These are phyloP conservation scores for Chauna torquata DNA, from an alignment of 2,113 vertebrate genomes.

Conservation along the genomic window DNA sequence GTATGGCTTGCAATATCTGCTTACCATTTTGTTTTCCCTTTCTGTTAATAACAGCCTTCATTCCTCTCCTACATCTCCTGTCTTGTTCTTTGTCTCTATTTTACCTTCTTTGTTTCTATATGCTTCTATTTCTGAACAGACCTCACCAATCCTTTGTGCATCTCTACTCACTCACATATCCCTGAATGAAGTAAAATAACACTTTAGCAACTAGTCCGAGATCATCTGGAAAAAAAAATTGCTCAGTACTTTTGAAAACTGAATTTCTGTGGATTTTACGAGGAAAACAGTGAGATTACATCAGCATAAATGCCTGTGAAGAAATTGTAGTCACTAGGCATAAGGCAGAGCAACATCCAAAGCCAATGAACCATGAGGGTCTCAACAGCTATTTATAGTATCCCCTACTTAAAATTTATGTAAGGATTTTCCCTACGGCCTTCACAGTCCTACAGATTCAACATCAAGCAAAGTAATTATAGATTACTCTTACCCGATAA, in stretches of 20 bases:
- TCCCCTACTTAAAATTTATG: conserved; percentile 51
- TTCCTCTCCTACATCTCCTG: background rate
- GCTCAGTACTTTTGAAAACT: background rate
- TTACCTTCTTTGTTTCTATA: background rate
- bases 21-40: background rate
- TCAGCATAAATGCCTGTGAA: conserved; percentile 7
- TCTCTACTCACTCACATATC: background rate
- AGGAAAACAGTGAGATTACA: background rate
- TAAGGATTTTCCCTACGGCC: conserved; percentile 45
- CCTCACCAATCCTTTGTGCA: background rate
- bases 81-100: background rate
- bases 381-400: conserved; percentile 45
- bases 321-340: conserved; percentile 24
- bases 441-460: conserved; percentile 38
- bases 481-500: conserved; percentile 83
- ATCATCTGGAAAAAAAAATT: background rate
- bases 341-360: conserved; percentile 45
- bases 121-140: background rate
- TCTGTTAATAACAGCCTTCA: background rate
- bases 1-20: background rate
- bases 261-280: background rate
- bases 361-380: conserved; percentile 50
- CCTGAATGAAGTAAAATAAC: background rate
- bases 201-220: background rate
- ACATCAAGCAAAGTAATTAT: conserved; percentile 37